Percentiles rank a stretch among this genome's conserved stretches.
Conservation (phyloP, 2,797 vertebrate genomes). For the Epinephelus awoara region DNA sequence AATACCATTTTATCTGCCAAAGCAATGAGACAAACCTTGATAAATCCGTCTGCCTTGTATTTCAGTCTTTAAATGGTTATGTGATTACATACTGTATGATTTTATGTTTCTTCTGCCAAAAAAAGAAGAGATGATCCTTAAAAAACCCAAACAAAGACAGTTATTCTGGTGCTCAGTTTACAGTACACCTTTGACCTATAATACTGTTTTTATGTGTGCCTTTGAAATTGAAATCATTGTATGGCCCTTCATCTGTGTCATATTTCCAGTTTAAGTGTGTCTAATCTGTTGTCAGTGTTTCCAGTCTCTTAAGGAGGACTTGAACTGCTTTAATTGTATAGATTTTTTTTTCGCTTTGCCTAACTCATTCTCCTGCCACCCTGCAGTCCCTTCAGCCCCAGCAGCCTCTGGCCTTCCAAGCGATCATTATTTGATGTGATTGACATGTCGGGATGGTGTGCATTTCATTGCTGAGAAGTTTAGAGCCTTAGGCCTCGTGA, state of each 20-base stretch:
- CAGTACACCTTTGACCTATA: slow-evolving; percentile 6
- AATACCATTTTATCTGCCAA: slow-evolving; percentile 66
- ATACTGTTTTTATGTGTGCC: slow-evolving; percentile 28
- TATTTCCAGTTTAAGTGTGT: slow-evolving; percentile 13
- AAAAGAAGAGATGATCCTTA: neutral
- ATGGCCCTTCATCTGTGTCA: neutral
- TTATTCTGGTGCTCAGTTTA: slow-evolving; percentile 2
- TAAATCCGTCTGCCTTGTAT: slow-evolving; percentile 61
- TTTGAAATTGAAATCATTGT: slow-evolving; percentile 27
- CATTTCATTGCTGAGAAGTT: slow-evolving; percentile 85
- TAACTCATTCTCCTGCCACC: slow-evolving; percentile 24
- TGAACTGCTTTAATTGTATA: slow-evolving; percentile 3
- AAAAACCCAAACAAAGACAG: slow-evolving; percentile 1
- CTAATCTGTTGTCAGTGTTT: slow-evolving; percentile 3
- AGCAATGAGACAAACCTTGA: slow-evolving; percentile 62
- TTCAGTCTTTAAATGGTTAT: slow-evolving; percentile 31
- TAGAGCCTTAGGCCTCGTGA: slow-evolving; percentile 78
- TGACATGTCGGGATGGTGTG: slow-evolving; percentile 80
- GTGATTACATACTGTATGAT: slow-evolving; percentile 22
- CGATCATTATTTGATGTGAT: slow-evolving; percentile 74
- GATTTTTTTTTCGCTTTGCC: slow-evolving; percentile 14
- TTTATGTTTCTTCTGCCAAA: slow-evolving; percentile 13
- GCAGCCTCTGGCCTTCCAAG: slow-evolving; percentile 56
- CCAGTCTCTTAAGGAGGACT: slow-evolving; percentile 1
- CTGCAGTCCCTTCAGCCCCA: slow-evolving; percentile 17